Conservation (phyloP, 53 echinoderm and acorn worm genomes). For the Luidia sarsii region DNA sequence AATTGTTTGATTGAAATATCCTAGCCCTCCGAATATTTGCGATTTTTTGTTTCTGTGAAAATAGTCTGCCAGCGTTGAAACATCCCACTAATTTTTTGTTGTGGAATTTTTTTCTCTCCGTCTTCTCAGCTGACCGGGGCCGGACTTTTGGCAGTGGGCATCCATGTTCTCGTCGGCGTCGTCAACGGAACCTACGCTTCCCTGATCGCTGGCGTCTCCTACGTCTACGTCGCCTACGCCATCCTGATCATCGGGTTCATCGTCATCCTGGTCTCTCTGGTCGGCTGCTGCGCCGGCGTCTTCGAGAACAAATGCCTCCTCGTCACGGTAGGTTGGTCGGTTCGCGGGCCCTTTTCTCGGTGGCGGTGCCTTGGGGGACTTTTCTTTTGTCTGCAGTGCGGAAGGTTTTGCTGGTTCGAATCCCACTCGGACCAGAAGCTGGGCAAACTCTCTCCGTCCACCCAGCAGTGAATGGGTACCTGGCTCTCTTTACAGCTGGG, state of each 20-base stretch:
- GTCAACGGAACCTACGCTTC: constrained; percentile 68
- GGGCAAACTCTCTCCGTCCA: too few relatives aligned
- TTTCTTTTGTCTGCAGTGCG: too few relatives aligned
- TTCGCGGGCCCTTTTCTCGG: too few relatives aligned
- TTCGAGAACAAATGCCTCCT: constrained; percentile 73
- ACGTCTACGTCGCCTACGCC: constrained; percentile 76
- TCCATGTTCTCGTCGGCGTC: constrained; percentile 73
- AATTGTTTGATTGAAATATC: too few relatives aligned
- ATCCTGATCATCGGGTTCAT: constrained; percentile 70
- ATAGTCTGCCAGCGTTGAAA: neutral
- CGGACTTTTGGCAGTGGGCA: constrained; percentile 61
- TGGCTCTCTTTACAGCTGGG: too few relatives aligned
- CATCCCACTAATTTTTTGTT: neutral
- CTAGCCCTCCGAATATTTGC: too few relatives aligned
- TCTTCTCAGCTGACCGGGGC: constrained; percentile 76
- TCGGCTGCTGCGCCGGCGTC: constrained; percentile 76
- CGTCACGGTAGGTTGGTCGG: constrained; percentile 77
- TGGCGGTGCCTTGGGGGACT: too few relatives aligned
- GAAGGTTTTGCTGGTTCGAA: too few relatives aligned
- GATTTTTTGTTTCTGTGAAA: too few relatives aligned
- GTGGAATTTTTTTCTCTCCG: neutral
- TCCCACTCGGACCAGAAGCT: too few relatives aligned
- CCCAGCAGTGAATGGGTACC: too few relatives aligned
- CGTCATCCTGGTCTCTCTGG: constrained; percentile 68
- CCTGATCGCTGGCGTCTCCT: constrained; percentile 70